Percentiles rank a stretch among this genome's conserved stretches.
Conservation (phyloP, 2,113 vertebrate species). For the Epinephelus fuscoguttatus region DNA sequence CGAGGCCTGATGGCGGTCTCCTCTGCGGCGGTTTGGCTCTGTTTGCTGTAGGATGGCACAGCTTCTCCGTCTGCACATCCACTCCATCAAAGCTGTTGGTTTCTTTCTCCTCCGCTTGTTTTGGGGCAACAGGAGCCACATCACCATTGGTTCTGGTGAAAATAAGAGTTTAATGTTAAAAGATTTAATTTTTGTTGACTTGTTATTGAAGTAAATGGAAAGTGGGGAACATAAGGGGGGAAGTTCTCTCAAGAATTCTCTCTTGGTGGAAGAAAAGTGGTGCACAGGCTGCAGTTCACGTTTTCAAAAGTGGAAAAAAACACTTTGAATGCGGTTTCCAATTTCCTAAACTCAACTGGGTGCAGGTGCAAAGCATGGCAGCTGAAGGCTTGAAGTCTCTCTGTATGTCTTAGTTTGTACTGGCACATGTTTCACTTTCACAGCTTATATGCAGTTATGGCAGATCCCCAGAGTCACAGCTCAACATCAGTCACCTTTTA, state of each 20-base stretch:
- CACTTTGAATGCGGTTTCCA: constrained; percentile 15
- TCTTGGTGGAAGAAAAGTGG: neutral
- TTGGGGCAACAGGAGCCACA: constrained; percentile 41
- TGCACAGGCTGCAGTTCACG: neutral
- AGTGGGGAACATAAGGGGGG: too few species aligned
- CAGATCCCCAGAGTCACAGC: neutral
- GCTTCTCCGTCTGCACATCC: constrained; percentile 78
- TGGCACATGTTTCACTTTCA: constrained; percentile 11
- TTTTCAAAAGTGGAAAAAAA: constrained; percentile 1
- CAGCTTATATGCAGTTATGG: neutral
- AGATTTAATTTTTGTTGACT: neutral
- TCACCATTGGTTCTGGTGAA: constrained; percentile 72
- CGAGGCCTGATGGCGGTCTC: constrained; percentile 78
- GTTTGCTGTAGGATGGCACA: constrained; percentile 85
- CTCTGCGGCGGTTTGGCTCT: constrained; percentile 85
- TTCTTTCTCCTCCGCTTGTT: constrained; percentile 65
- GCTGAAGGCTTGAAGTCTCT: constrained; percentile 16
- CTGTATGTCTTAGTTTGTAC: neutral
- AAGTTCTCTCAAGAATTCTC: neutral
- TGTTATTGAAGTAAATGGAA: neutral
- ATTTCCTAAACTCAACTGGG: constrained; percentile 3
- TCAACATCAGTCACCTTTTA: neutral
- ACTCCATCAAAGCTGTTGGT: constrained; percentile 78
- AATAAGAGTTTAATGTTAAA: neutral
- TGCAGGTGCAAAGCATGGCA: constrained; percentile 55